Conservation (phyloP, 2,888 invertebrate genomes). For the Galerucella nymphaeae region DNA sequence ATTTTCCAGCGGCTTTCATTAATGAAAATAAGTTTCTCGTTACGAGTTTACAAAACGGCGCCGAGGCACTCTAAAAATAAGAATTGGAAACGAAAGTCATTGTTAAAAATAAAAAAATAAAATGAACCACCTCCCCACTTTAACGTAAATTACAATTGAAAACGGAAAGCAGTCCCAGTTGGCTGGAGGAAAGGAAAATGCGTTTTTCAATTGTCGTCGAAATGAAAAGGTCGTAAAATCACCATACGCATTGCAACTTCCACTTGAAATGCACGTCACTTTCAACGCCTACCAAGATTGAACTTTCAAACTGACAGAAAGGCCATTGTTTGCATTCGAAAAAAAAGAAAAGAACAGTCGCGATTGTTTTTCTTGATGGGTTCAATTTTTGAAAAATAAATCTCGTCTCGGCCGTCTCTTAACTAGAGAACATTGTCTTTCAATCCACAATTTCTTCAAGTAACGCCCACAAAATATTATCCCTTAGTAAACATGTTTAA, state of each 20-base stretch:
- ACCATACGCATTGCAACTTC: conserved; percentile 41
- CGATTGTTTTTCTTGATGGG: neutral
- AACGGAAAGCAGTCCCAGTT: conserved; percentile 19
- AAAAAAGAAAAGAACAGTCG: neutral
- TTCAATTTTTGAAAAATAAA: neutral
- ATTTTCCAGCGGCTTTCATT: neutral
- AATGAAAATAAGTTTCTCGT: neutral
- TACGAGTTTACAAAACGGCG: neutral
- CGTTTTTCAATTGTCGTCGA: conserved; percentile 36
- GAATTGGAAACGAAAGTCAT: conserved; percentile 19
- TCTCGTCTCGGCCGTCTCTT: too few relatives aligned
- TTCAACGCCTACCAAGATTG: conserved; percentile 35
- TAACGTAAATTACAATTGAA: conserved; percentile 12
- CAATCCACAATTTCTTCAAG: too few relatives aligned
- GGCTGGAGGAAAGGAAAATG: conserved; percentile 27
- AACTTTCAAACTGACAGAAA: conserved; percentile 17
- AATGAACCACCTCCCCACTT: neutral
- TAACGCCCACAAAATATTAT: too few relatives aligned
- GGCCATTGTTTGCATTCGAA: conserved; percentile 31
- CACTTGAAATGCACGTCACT: conserved; percentile 31
- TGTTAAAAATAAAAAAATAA: conserved; percentile 2
- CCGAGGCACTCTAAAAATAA: conserved; percentile 10
- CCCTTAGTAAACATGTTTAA: too few relatives aligned
- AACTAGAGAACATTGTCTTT: too few relatives aligned
- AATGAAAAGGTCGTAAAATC: conserved; percentile 36